phyloP scores from a whole-genome alignment of 2,797 vertebrate species.

The Tamandua tetradactyla region DNA sequence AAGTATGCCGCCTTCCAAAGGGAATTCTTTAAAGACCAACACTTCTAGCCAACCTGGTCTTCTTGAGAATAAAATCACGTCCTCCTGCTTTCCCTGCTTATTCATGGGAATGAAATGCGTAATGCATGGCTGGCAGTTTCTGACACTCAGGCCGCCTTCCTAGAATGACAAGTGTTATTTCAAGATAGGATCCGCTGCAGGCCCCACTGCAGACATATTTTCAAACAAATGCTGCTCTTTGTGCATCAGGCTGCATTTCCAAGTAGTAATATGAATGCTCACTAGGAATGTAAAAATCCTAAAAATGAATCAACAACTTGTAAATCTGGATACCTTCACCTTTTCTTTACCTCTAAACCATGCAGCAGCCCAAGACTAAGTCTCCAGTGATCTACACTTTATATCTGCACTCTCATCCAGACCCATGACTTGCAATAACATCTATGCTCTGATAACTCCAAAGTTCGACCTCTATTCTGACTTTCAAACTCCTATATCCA shows the following conservation, averaged over 20 bases:
- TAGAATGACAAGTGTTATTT: background rate
- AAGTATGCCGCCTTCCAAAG: background rate
- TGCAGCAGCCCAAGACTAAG: no score
- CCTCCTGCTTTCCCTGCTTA: background rate
- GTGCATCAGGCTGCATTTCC: constrained; percentile 4
- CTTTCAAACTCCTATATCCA: background rate
- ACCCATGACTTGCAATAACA: background rate
- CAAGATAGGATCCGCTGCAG: background rate
- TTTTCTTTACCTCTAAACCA: background rate
- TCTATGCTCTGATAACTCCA: background rate
- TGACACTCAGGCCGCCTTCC: background rate
- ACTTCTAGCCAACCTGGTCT: background rate
- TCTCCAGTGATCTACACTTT: background rate
- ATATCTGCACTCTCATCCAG: background rate
- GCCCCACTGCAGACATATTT: background rate
- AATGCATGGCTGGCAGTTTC: background rate
- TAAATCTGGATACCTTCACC: background rate
- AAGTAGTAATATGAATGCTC: background rate
- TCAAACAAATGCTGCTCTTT: background rate
- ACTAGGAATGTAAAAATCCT: background rate
- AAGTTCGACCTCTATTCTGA: background rate
- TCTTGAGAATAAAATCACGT: background rate
- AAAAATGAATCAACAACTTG: background rate
- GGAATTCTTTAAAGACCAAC: background rate
- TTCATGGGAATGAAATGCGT: background rate